A percentile compares a stretch with the other conserved stretches of the same genome.
Conservation (phyloP, 1,140 invertebrate genomes). For the Zaprionus kolodkinae region DNA sequence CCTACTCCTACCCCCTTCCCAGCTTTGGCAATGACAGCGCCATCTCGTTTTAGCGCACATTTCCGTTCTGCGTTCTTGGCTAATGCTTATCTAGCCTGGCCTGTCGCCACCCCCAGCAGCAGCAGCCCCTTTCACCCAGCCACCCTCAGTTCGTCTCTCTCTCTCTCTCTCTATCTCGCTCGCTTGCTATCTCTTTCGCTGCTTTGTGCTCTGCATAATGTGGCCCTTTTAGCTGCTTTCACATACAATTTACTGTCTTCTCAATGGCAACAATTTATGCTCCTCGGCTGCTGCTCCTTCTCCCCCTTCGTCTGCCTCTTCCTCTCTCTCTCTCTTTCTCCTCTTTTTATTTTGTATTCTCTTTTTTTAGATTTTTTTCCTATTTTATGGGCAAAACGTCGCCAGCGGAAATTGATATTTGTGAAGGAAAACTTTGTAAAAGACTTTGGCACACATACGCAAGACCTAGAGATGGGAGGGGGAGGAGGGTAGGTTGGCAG, state of each 20-base stretch:
- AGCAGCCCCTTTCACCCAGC: not conserved
- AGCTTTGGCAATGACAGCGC: constrained; percentile 49
- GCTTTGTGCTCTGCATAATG: constrained; percentile 50
- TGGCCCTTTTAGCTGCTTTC: constrained; percentile 78
- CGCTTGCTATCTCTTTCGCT: constrained; percentile 11
- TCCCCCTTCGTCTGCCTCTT: not conserved
- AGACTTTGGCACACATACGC: constrained; percentile 63
- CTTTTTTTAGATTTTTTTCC: constrained; percentile 7
- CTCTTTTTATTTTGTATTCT: constrained; percentile 8
- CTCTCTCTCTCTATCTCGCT: constrained; percentile 7
- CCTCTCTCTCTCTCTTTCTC: not conserved
- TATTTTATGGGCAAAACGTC: constrained; percentile 72
- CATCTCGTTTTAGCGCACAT: constrained; percentile 80
- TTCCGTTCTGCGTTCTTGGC: constrained; percentile 52
- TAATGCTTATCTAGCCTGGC: constrained; percentile 14
- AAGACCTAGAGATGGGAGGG: not conserved
- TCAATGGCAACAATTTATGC: constrained; percentile 79
- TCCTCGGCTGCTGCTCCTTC: constrained; percentile 14
- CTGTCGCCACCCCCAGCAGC: not conserved
- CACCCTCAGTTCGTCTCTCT: constrained; percentile 10
- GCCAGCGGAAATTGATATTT: constrained; percentile 79
- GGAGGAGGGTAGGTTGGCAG: not conserved
- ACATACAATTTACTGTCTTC: constrained; percentile 82
- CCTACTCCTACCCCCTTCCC: too few species aligned
- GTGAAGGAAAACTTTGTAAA: constrained; percentile 58